Evolutionary conservation across 2,797 vertebrate genomes (phyloP), one percentile per base, ranked within the genome.

Genomic region (Carcharodon carcharias): DNA sequence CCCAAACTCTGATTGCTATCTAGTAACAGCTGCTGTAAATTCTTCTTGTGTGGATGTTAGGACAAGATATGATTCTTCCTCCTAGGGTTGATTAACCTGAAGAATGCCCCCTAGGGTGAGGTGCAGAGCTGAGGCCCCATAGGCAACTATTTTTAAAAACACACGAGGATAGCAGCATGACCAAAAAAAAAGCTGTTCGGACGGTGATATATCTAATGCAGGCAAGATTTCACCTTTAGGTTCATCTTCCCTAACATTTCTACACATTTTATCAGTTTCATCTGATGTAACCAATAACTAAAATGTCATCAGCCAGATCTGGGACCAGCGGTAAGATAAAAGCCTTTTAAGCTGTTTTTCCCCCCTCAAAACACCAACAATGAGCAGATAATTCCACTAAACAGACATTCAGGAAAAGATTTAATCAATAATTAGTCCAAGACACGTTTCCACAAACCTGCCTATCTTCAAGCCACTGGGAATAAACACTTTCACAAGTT

Each of bases 301-400:
- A 95, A 95, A 95, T 95, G 26, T 95, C 69, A 77, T 95, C 45
- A 56, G 18, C 50, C 28, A 3, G 93, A 95, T 54, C 45, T 69
- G 50, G 94, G 50, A 50, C 3, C 14, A 3, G 67, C 35, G 26
- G n/a, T 50, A 50, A 69, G 93, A 93, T 65, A 5, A 67, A 95
- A 95, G 26, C 54, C 63, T 95, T 95, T 69, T 50, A 45, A 88
- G 26, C 18, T 50, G 50, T 88, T 18, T n/a, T 94, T 4, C 67
- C 45, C 26, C 18, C 12, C n/a, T 12, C 63, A 69, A 95, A 50
- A 50, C 65, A 50, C 65, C 5, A 61, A 35, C 56, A 61, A 91
- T 35, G 28, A 91, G 35, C 40, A 94, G 94, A n/a, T 12, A 73
- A n/a, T 35, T 35, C 11, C 50, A 31, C 69, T 40, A 93, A 69